A percentile compares a stretch with the other conserved stretches of the same genome.
Conservation (phyloP, 2,797 vertebrate species). For the Cossypha polioptera region DNA sequence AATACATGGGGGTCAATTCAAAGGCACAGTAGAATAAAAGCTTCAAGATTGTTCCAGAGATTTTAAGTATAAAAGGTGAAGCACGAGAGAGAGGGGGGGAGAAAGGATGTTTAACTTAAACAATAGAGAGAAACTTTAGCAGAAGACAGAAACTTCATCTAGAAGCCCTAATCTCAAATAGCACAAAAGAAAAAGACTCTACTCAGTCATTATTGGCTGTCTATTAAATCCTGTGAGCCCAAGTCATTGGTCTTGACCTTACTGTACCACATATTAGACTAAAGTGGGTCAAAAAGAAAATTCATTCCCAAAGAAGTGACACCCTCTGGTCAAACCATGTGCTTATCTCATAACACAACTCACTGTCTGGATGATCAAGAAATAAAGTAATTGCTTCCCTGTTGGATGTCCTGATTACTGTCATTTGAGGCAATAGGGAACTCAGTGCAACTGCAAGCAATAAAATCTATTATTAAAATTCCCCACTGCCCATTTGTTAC, state of each 20-base stretch:
- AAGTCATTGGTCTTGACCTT: neutral
- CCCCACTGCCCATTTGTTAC: neutral
- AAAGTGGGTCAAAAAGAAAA: neutral
- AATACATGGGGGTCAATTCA: neutral
- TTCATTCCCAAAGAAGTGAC: neutral
- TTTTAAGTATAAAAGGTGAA: neutral
- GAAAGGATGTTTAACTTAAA: neutral
- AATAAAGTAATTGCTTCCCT: neutral
- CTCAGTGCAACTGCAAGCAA: neutral
- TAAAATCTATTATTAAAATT: neutral
- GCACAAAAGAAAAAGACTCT: neutral
- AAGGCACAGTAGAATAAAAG: neutral
- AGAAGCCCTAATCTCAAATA: neutral
- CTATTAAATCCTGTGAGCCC: neutral
- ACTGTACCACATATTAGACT: neutral
- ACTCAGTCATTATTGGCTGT: neutral
- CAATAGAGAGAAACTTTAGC: neutral
- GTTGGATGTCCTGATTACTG: neutral
- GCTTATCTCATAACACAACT: neutral
- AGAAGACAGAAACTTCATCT: neutral
- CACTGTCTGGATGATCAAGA: neutral
- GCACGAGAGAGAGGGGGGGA: fast-evolving
- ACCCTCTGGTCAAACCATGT: neutral
- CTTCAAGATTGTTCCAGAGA: neutral
- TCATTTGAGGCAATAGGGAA: neutral